Base-by-base conservation (phyloP, 2,113 vertebrate species). In the Zosterops borbonicus region DNA sequence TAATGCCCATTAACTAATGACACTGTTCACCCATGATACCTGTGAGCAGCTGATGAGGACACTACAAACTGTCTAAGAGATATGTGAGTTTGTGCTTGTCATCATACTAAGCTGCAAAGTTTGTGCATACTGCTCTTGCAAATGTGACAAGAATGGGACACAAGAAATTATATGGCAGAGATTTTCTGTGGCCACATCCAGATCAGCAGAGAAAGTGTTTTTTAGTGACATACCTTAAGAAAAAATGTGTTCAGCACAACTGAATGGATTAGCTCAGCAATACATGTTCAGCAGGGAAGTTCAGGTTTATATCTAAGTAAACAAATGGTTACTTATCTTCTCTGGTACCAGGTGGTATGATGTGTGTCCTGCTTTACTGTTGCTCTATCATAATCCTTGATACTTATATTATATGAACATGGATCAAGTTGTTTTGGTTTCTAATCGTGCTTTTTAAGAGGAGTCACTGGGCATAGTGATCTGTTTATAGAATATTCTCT, bases 401-500 rank as follows among this genome's bases (percentile, higher is more conserved):
- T 71, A 83, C 28, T 64, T 64, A 56, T 12, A 77, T 56, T 59
- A 83, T 68, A 49, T 25, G 14, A 75, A 93, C 1, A 4, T 41
- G 35, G 59, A 92, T 90, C 75, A 78, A 81, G 41, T 60, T 92
- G 82, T 31, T 93, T 88, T 80, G 11, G 5, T 95, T 96, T 86
- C 71, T 80, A 88, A 85, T 86, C 9, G 1, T 13, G 49, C 8
- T 83, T 92, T 96, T 93, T 88, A 92, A 90, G 68, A 81, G 83
- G n/a, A 89, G 44, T 92, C 41, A 63, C 64, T 73, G 41, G 41
- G 21, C 62, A 64, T 53, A 93, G 78, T 22, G 22, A 21, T 83
- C 73, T 77, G 56, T 94, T 96, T 92, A 94, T 81, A 90, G 79
- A 96, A 78, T 75, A 95, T 39, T 63, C 65, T 86, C 37, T 75